phyloP scores from a whole-genome alignment of 2,797 vertebrate species.

The Odontamblyopus rebecca region DNA sequence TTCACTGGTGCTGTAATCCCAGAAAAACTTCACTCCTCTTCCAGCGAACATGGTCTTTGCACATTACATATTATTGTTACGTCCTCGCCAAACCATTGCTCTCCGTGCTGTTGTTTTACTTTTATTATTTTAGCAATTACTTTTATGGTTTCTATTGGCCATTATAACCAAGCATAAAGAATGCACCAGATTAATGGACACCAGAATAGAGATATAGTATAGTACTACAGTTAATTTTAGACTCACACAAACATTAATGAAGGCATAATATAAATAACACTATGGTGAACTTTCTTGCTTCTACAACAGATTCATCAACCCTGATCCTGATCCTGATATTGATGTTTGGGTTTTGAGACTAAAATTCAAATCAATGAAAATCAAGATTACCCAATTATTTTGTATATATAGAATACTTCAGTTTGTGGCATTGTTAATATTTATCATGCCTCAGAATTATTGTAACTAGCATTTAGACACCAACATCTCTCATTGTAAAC shows the following conservation, averaged over 20 bases:
- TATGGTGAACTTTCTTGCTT: too few species aligned
- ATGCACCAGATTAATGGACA: neutral
- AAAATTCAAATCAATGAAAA: too few species aligned
- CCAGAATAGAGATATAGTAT: neutral
- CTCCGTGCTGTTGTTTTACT: conserved; percentile 35
- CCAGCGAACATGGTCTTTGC: conserved; percentile 36
- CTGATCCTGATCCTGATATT: too few species aligned
- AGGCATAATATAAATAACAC: neutral
- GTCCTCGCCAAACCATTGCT: conserved; percentile 43
- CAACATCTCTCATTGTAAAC: too few species aligned
- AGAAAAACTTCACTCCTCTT: conserved; percentile 34
- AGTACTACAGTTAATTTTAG: neutral
- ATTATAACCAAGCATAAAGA: conserved; percentile 19
- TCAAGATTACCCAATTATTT: too few species aligned
- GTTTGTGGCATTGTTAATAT: too few species aligned
- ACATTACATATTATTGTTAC: conserved; percentile 50
- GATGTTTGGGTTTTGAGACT: too few species aligned
- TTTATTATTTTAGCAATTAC: conserved; percentile 42
- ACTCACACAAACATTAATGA: neutral
- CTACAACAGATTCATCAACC: too few species aligned
- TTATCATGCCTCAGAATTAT: too few species aligned
- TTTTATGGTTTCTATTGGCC: conserved; percentile 40
- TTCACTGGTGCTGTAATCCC: conserved; percentile 41
- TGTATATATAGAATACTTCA: too few species aligned
- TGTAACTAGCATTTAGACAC: too few species aligned